phyloP scores from a whole-genome alignment of 2,888 invertebrate genomes.

The Sylvicola cinctus region DNA sequence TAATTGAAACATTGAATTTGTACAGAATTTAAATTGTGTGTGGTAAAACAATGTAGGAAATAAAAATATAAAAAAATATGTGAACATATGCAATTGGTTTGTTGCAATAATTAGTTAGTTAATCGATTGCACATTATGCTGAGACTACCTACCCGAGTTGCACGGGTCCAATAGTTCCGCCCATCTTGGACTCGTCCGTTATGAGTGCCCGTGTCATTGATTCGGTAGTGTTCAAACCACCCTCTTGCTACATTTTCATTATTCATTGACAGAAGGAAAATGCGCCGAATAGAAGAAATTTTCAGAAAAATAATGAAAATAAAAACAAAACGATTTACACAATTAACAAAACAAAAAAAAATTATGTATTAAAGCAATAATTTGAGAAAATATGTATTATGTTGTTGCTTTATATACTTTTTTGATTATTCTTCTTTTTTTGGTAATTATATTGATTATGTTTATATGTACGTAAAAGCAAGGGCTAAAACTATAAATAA shows the following conservation, averaged over 20 bases:
- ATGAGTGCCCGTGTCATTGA: conserved; percentile 91
- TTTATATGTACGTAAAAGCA: too few relatives aligned
- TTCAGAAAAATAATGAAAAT: conserved; percentile 7
- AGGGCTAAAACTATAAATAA: too few relatives aligned
- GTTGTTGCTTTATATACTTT: too few relatives aligned
- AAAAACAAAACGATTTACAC: conserved; percentile 6
- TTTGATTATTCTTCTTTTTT: too few relatives aligned
- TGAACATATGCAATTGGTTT: too few relatives aligned
- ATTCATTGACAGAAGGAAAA: conserved; percentile 28
- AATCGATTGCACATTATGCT: conserved; percentile 3
- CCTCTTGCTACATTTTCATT: conserved; percentile 69
- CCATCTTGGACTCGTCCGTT: conserved; percentile 76
- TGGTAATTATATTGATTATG: too few relatives aligned
- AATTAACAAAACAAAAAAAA: conserved; percentile 9
- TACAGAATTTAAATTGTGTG: too few relatives aligned
- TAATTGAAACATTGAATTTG: background rate
- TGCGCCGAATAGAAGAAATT: background rate
- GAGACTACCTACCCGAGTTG: conserved; percentile 74
- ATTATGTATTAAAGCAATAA: conserved; percentile 6
- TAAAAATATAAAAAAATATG: too few relatives aligned
- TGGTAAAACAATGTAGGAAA: too few relatives aligned
- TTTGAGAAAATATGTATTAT: too few relatives aligned
- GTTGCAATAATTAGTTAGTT: too few relatives aligned
- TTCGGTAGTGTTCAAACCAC: conserved; percentile 81
- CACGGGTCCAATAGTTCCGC: conserved; percentile 68